phyloP scores from a whole-genome alignment of 92 coral and sea anemone species.

The Palythoa heliodiscus region DNA sequence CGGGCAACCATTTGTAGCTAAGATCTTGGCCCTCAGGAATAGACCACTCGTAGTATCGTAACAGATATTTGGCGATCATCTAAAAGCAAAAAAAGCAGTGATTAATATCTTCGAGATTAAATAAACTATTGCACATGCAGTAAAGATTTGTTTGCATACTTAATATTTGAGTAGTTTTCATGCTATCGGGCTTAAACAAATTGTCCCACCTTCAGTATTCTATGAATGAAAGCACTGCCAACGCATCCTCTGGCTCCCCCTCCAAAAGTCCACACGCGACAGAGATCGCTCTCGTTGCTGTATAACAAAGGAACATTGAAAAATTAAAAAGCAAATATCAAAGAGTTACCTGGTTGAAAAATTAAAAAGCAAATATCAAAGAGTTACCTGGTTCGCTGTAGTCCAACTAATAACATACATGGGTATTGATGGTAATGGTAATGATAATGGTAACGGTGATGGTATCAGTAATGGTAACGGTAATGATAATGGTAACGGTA shows the following conservation, averaged over 20 bases:
- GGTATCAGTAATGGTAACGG: no score
- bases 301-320: not conserved
- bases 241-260: constrained; percentile 93
- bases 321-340: not conserved
- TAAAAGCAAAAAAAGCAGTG: constrained; percentile 29
- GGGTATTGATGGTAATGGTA: not conserved
- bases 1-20: constrained; percentile 98
- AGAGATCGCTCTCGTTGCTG: constrained; percentile 74
- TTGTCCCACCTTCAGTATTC: constrained; percentile 69
- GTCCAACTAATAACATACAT: not conserved
- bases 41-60: constrained; percentile 83
- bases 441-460: no score
- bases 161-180: not conserved
- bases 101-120: not conserved
- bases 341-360: not conserved
- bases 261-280: constrained; percentile 97
- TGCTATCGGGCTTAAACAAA: no score
- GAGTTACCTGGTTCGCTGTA: not conserved
- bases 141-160: not conserved
- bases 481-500: not conserved
- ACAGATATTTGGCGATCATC: constrained; percentile 82
- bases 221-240: constrained; percentile 81
- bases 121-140: not conserved
- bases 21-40: constrained; percentile 88
- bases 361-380: not conserved